Conservation (phyloP, 64 coral and sea anemone genomes). For the Montipora capricornis region DNA sequence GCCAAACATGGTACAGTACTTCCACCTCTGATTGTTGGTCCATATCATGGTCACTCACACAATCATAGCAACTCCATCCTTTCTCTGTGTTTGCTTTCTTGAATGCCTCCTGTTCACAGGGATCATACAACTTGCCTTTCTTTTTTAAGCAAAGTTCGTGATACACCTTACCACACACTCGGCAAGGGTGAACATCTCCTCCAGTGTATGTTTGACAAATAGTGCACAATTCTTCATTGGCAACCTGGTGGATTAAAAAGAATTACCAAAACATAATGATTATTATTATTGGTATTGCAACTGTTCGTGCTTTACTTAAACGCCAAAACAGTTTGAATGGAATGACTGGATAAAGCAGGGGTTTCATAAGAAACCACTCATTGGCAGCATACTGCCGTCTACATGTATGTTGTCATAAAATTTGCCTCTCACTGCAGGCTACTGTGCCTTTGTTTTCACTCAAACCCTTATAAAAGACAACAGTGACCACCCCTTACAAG, state of each 20-base stretch:
- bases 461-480: too few species aligned
- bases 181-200: constrained; percentile 77
- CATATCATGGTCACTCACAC: constrained; percentile 57
- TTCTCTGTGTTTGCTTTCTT: constrained; percentile 58
- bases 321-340: too few species aligned
- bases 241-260: constrained; percentile 57
- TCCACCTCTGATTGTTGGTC: too few species aligned
- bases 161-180: constrained; percentile 86
- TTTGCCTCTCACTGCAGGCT: too few species aligned
- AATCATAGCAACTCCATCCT: constrained; percentile 96
- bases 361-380: too few species aligned
- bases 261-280: neutral
- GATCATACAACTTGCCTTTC: constrained; percentile 74
- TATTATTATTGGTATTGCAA: neutral
- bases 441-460: too few species aligned
- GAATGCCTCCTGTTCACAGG: constrained; percentile 66
- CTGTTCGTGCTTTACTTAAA: too few species aligned
- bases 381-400: too few species aligned
- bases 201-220: constrained; percentile 79
- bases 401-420: too few species aligned
- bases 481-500: too few species aligned
- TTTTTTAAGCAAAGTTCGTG: constrained; percentile 85
- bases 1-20: too few species aligned
- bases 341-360: too few species aligned
- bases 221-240: constrained; percentile 87